Conservation (phyloP, 2,797 vertebrate genomes). For the Bryconaethiops microstoma region DNA sequence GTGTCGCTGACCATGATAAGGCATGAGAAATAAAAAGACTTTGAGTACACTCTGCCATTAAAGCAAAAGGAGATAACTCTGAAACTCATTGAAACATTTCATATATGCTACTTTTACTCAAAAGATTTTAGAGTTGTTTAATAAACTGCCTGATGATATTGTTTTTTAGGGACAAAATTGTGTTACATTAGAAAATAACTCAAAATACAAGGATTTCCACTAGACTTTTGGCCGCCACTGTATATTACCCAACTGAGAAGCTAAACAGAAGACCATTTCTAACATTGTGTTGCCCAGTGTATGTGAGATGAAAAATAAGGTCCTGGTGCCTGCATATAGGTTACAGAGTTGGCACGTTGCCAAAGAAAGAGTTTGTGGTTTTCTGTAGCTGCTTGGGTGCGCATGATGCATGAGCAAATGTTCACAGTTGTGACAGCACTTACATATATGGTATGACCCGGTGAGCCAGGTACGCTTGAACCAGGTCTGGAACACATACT, state of each 20-base stretch:
- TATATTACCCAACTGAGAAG: background rate
- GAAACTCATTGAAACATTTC: too few relatives aligned
- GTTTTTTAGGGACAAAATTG: too few relatives aligned
- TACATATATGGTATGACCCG: constrained; percentile 93
- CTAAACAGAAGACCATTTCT: background rate
- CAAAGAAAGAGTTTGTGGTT: background rate
- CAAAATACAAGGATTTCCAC: too few relatives aligned
- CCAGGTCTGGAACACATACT: constrained; percentile 93
- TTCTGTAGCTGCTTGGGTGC: background rate
- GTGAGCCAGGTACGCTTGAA: constrained; percentile 93
- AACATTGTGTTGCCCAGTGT: background rate
- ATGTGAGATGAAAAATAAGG: background rate
- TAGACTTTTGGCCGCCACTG: too few relatives aligned
- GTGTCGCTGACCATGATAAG: too few relatives aligned
- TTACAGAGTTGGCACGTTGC: background rate
- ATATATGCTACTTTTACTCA: too few relatives aligned
- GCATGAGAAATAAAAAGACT: too few relatives aligned
- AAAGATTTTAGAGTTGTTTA: too few relatives aligned
- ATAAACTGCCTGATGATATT: too few relatives aligned
- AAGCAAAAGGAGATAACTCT: too few relatives aligned
- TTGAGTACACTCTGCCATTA: too few relatives aligned
- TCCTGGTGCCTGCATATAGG: background rate
- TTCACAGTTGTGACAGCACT: constrained; percentile 69
- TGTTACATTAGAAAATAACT: too few relatives aligned
- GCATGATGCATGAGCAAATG: background rate